Evolutionary conservation across 2,797 vertebrate genomes (phyloP).

Genomic region (Sardinella longiceps): DNA sequence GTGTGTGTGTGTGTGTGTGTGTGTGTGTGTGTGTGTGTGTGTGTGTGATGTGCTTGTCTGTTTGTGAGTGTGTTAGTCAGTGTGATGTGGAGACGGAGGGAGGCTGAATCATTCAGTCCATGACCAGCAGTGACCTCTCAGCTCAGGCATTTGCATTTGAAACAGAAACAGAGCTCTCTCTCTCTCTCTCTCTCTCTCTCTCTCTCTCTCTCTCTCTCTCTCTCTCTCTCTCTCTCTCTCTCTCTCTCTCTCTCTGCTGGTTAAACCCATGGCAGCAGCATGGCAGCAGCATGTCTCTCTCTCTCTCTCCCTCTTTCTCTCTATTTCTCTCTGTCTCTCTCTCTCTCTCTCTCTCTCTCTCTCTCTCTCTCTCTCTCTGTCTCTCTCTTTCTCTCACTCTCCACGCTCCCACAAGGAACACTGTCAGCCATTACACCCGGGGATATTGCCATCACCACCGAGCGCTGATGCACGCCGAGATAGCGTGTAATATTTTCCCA

Average conservation of each 20-base stretch:
- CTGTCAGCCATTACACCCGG: slow-evolving; percentile 18
- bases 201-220: too few relatives aligned
- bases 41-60: slow-evolving; percentile 41
- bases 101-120: slow-evolving; percentile 19
- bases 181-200: background rate
- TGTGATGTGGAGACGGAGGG: background rate
- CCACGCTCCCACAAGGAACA: background rate
- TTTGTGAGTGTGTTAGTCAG: background rate
- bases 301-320: too few relatives aligned
- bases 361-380: too few relatives aligned
- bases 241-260: background rate
- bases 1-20: background rate
- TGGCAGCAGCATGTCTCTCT: too few relatives aligned
- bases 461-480: background rate
- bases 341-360: background rate
- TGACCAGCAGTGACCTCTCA: background rate
- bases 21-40: background rate
- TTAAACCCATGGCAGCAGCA: too few relatives aligned
- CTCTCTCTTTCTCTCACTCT: background rate
- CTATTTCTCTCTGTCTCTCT: too few relatives aligned
- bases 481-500: slow-evolving; percentile 20
- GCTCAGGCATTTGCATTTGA: slow-evolving; percentile 1
- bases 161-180: background rate
- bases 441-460: slow-evolving; percentile 8
- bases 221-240: background rate